Evolutionary conservation across 2,797 vertebrate species (phyloP).

Genomic region (Acrossocheilus fasciatus): DNA sequence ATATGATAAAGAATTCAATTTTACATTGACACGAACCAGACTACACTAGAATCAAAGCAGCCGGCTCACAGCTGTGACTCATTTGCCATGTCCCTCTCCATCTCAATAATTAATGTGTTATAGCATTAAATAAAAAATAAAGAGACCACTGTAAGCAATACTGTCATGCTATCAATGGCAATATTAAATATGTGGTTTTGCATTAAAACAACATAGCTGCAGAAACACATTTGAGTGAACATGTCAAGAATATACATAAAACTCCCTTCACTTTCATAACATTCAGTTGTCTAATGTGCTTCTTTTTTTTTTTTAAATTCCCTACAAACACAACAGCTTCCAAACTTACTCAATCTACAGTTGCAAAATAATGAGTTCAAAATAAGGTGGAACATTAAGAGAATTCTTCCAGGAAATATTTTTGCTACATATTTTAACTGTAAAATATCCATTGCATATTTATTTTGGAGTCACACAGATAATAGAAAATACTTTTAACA

Average conservation of each 20-base stretch:
- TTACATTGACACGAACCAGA: neutral
- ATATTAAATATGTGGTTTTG: neutral
- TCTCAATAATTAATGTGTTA: conserved; percentile 11
- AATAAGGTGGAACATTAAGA: neutral
- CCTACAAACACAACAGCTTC: neutral
- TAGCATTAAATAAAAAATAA: neutral
- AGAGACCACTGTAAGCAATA: neutral
- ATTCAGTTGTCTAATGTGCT: neutral
- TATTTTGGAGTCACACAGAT: neutral
- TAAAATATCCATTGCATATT: neutral
- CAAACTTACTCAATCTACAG: neutral
- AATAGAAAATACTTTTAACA: too few relatives aligned
- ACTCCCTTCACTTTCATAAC: neutral
- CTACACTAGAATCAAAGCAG: neutral
- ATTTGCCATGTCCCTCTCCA: neutral
- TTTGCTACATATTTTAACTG: neutral
- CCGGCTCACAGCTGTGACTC: neutral
- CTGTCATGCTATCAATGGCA: neutral
- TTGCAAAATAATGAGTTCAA: neutral
- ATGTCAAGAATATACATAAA: neutral
- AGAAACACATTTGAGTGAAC: neutral
- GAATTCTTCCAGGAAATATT: neutral
- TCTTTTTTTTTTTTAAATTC: neutral
- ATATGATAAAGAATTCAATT: neutral
- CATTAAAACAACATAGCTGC: neutral